Evolutionary conservation across 2,888 invertebrate species (phyloP), one percentile per base, ranked within the genome.

Genomic region (Conops quadrifasciatus): DNA sequence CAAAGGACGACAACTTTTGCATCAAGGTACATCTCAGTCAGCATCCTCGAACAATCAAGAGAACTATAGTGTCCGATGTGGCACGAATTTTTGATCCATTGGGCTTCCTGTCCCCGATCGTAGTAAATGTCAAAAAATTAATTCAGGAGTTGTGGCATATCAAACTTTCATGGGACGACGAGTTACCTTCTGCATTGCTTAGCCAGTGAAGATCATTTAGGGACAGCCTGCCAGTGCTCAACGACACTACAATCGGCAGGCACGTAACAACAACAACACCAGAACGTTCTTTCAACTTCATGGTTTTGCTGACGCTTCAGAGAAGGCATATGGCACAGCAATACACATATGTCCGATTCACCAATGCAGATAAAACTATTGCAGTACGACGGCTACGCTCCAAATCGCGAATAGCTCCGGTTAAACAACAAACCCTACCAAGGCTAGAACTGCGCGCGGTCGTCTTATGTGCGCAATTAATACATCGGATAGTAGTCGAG

Each of bases 101-200:
- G 24, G 53, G 53, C 4, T 28, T 59, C 24, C 24, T 11, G 15
- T 19, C 24, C 3, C 4, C 59, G 4, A 21, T 59, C 15, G n/a
- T 59, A 16, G 24, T 21, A 5, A 59, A 15, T 24, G 19, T n/a
- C 16, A 59, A 21, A 21, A 59, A 19, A 13, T 21, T 59, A 13
- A 59, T 59, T 59, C 24, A 59, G 24, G 24, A 59, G 59, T 21
- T 59, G 21, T 59, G 59, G 59, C 9, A 59, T 13, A 16, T 59
- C 16, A 59, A 59, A 16, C 59, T 59, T 21, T 11, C 15, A 24
- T 59, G 59, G 59, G 24, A 59, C 4, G 59, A 11, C 7, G 59
- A 24, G 16, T n/a, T 59, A 59, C 59, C 24, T 3, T 15, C 24
- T 3, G 16, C n/a, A 16, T 16, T 11, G 21, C 24, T 28, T 16